phyloP scores from a whole-genome alignment of 2,113 vertebrate species.

The Sigmodon hispidus region DNA sequence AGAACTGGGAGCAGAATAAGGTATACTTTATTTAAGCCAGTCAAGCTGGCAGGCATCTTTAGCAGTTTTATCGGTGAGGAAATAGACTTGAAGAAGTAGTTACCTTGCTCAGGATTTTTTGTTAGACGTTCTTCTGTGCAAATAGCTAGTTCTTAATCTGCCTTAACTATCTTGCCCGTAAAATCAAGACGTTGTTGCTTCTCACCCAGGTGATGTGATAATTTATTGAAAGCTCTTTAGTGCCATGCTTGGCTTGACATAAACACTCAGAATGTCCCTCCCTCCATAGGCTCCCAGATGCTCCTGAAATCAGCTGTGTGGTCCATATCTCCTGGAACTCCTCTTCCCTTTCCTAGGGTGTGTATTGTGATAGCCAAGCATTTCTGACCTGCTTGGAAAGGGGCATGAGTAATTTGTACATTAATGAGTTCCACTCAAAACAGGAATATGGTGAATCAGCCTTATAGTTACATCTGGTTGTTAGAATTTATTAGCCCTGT shows the following conservation, averaged over 20 bases:
- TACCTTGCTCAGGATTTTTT: background rate
- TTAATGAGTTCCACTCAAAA: constrained; percentile 16
- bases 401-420: background rate
- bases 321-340: background rate
- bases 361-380: background rate
- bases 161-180: background rate
- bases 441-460: constrained; percentile 49
- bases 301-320: background rate
- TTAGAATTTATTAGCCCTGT: background rate
- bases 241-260: background rate
- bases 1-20: background rate
- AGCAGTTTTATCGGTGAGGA: background rate
- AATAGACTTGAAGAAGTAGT: background rate
- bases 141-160: background rate
- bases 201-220: background rate
- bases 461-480: background rate
- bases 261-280: background rate
- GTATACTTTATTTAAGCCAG: background rate
- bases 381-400: constrained; percentile 42
- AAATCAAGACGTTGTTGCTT: background rate
- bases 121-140: background rate
- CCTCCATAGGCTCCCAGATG: background rate
- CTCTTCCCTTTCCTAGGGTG: background rate
- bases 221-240: constrained; percentile 13
- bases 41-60: too few species aligned